Evolutionary conservation across 2,888 invertebrate species (phyloP).

Genomic region (Shargacucullia verbasci): DNA sequence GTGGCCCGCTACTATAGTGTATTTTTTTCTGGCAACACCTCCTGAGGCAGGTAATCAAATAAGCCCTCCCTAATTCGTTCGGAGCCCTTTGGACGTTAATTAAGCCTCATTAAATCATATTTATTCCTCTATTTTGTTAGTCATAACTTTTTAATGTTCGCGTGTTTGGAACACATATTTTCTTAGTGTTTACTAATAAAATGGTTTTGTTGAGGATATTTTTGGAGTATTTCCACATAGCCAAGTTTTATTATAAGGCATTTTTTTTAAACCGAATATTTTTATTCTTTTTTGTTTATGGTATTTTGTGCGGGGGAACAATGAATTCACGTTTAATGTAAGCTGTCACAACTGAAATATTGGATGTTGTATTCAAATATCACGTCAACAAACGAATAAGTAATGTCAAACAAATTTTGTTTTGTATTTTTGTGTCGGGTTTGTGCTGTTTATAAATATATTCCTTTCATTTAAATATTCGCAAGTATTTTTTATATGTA

Average conservation of each 20-base stretch:
- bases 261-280: too few species aligned
- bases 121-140: constrained; percentile 37
- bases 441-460: too few species aligned
- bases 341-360: too few species aligned
- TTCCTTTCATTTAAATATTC: too few species aligned
- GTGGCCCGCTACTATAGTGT: constrained; percentile 38
- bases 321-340: too few species aligned
- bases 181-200: constrained; percentile 24
- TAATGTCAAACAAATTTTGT: too few species aligned
- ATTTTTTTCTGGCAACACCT: constrained; percentile 39
- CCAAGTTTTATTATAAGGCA: not conserved
- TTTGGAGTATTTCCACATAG: constrained; percentile 13
- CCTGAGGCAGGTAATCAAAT: constrained; percentile 50
- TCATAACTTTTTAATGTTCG: constrained; percentile 44
- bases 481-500: too few species aligned
- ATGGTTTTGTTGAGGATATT: constrained; percentile 24
- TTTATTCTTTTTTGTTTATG: too few species aligned
- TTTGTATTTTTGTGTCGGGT: too few species aligned
- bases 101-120: constrained; percentile 33
- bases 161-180: constrained; percentile 40
- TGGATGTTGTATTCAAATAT: too few species aligned
- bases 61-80: constrained; percentile 42
- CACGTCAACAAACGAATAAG: too few species aligned
- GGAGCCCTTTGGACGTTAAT: constrained; percentile 40
- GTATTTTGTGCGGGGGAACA: too few species aligned